These are phyloP conservation scores for Enteromius trimaculatus DNA, from an alignment of 2,797 vertebrate species.

Conservation along the genomic window DNA sequence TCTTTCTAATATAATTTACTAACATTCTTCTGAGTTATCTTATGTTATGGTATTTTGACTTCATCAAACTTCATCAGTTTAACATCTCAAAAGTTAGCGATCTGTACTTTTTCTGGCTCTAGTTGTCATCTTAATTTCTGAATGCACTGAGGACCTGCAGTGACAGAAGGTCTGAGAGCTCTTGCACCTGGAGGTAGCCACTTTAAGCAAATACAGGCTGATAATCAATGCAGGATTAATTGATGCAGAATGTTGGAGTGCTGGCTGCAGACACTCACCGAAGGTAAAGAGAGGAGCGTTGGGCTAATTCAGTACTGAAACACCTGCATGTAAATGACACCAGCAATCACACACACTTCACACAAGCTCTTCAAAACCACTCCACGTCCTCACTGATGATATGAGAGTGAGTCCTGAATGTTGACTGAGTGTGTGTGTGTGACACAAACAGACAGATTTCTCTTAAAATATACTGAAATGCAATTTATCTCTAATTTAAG, in stretches of 20 bases:
- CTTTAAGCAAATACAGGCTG: slow-evolving; percentile 18
- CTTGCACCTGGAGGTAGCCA: slow-evolving; percentile 15
- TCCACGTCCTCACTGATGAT: slow-evolving; percentile 31
- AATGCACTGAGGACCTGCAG: background rate
- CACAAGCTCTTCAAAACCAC: slow-evolving; percentile 41
- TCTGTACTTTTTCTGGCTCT: background rate
- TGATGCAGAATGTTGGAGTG: slow-evolving; percentile 30
- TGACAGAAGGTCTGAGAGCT: slow-evolving; percentile 7
- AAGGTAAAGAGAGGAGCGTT: slow-evolving; percentile 15
- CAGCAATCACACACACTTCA: slow-evolving; percentile 69
- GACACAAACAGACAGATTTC: background rate
- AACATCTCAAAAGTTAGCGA: background rate
- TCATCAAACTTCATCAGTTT: background rate
- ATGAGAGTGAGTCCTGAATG: slow-evolving; percentile 71
- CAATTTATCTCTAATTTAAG: background rate
- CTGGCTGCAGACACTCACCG: slow-evolving; percentile 5
- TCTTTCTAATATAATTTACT: background rate
- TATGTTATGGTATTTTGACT: background rate
- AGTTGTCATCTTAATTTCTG: background rate
- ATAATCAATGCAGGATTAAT: slow-evolving; percentile 37
- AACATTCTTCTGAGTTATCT: background rate
- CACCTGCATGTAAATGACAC: slow-evolving; percentile 84
- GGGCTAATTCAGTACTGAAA: slow-evolving; percentile 44
- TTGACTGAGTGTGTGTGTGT: slow-evolving; percentile 26
- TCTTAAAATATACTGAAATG: slow-evolving; percentile 7